phyloP scores from a whole-genome alignment of 2,888 invertebrate genomes.

The Catocala sponsa region DNA sequence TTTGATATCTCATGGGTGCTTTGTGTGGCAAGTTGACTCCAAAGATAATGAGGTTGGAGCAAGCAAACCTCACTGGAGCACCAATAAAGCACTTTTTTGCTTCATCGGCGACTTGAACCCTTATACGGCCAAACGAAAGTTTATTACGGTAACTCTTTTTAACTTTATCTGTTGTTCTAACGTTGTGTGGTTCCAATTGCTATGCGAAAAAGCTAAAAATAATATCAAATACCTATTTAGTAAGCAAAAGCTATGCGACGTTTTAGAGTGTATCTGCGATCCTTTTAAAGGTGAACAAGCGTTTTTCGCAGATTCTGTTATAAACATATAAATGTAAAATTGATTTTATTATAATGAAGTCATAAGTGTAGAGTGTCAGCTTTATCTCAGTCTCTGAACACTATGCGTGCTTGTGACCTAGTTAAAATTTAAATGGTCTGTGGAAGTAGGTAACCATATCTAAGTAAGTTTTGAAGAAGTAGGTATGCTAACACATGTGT shows the following conservation, averaged over 20 bases:
- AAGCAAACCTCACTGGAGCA: conserved; percentile 37
- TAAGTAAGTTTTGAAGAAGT: neutral
- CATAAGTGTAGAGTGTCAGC: conserved; percentile 25
- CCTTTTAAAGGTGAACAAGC: neutral
- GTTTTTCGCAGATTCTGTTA: too few relatives aligned
- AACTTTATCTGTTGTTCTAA: neutral
- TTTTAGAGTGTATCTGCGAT: conserved; percentile 15
- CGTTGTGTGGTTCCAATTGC: conserved; percentile 3
- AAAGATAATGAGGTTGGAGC: conserved; percentile 39
- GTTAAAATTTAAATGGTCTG: conserved; percentile 20
- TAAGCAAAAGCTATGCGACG: conserved; percentile 32
- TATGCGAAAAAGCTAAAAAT: conserved; percentile 11
- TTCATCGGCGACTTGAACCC: conserved; percentile 58
- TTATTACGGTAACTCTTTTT: conserved; percentile 50
- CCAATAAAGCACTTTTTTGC: conserved; percentile 51
- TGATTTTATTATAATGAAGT: conserved; percentile 19
- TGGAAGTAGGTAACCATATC: neutral
- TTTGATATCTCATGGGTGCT: conserved; percentile 57
- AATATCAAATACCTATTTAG: neutral
- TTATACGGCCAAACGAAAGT: conserved; percentile 35
- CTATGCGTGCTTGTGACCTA: conserved; percentile 36
- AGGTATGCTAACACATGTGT: neutral
- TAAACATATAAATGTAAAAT: too few relatives aligned
- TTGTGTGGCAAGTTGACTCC: conserved; percentile 55
- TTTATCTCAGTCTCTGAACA: conserved; percentile 10